These are phyloP conservation scores for Pseudorectes ferrugineus DNA, from an alignment of 2,113 vertebrate species.

Conservation along the genomic window DNA sequence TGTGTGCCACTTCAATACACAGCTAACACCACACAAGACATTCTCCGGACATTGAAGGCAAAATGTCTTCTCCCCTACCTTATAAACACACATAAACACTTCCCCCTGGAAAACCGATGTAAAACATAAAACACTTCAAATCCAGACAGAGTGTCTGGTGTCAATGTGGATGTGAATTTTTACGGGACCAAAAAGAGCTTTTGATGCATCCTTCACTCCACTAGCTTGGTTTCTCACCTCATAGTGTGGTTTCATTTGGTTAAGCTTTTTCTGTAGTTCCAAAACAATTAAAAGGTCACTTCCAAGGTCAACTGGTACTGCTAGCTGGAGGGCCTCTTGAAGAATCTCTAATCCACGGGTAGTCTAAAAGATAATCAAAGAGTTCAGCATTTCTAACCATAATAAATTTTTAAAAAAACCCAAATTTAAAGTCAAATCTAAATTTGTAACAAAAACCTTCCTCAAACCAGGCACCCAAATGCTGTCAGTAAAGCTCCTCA, in stretches of 20 bases:
- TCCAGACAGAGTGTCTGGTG: rapidly evolving
- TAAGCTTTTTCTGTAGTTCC: conserved; percentile 76
- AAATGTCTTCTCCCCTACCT: not conserved
- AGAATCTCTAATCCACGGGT: conserved; percentile 68
- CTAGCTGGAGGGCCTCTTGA: conserved; percentile 70
- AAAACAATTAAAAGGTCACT: conserved; percentile 64
- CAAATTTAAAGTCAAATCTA: not conserved
- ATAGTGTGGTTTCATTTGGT: conserved; percentile 78
- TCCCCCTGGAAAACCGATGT: not conserved
- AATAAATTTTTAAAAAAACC: not conserved
- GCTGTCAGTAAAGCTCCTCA: not conserved
- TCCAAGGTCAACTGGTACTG: conserved; percentile 74
- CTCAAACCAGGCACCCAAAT: not conserved
- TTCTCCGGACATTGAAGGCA: not conserved
- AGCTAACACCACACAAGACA: rapidly evolving
- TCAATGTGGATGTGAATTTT: not conserved
- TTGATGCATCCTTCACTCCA: not conserved
- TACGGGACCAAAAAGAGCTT: not conserved
- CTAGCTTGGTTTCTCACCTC: conserved; percentile 66
- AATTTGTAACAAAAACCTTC: not conserved
- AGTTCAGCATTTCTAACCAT: not conserved
- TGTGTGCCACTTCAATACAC: not conserved
- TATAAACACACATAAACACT: not conserved
- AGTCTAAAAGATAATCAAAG: conserved; percentile 70
- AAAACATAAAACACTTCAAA: not conserved